A percentile compares a stretch with the other conserved stretches of the same genome.
Evolutionary conservation across 1,140 invertebrate genomes (phyloP).

Genomic region (Monomorium pharaonis): DNA sequence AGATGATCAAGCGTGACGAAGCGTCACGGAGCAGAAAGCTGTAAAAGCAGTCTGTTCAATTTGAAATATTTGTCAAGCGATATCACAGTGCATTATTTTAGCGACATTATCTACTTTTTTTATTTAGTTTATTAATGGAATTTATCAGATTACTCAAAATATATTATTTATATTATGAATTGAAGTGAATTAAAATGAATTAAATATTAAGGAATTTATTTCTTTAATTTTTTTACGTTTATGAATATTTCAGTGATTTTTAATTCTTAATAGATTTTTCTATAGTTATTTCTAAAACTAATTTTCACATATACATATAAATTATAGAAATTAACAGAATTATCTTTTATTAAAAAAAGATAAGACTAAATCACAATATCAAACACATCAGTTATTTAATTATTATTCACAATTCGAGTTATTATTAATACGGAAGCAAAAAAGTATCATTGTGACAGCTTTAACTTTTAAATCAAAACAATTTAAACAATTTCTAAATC

Average conservation of each 20-base stretch:
- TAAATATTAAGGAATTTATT: neutral
- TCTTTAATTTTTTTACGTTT: neutral
- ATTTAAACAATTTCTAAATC: no score
- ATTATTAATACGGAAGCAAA: no score
- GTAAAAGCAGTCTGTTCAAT: conserved; percentile 1
- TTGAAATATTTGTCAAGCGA: neutral
- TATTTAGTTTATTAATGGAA: conserved; percentile 44
- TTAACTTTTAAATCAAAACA: no score
- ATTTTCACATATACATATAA: no score
- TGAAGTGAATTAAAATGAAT: no score
- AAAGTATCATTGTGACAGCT: no score
- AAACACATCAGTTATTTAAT: no score
- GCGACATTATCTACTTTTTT: neutral
- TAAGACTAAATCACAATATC: no score
- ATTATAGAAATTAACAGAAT: no score
- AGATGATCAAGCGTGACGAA: neutral
- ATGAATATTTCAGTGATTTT: neutral
- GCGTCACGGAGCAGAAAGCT: neutral
- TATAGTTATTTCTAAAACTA: neutral
- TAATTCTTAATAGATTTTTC: conserved; percentile 24
- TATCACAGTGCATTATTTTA: neutral
- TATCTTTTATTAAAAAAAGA: no score
- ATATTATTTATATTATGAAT: conserved; percentile 26
- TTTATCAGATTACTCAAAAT: conserved; percentile 49
- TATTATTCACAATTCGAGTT: no score